Base-by-base conservation (phyloP, 1,140 invertebrate species). In the Drosophila truncata region DNA sequence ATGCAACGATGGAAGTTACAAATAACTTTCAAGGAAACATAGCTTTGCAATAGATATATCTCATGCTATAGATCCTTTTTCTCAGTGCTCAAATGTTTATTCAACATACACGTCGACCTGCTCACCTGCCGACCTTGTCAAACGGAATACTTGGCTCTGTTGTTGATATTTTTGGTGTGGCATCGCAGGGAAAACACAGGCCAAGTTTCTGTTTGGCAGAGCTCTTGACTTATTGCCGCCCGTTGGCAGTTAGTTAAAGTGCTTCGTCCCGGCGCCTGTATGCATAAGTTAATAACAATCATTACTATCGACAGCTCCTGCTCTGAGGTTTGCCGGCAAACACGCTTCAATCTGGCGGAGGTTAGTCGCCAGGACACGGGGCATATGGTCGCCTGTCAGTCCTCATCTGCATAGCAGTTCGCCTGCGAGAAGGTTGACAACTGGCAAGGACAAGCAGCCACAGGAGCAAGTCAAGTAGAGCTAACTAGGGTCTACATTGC, bases 271-370 rank as follows among this genome's bases (percentile, higher is more conserved):
- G 42, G 27, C 52, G 50, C 18, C 63, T 37, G 37, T 44, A 58
- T 60, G 58, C 52, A 66, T 88, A 87, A 80, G 69, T 83, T 88
- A 87, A 87, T 88, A 88, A 87, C 80, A 80, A 87, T 87, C 67
- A 87, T 83, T 88, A 88, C 52, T 83, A 87, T 87, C 79, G 84
- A 87, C 58, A 64, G 72, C 74, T 72, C 59, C 67, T 66, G 55
- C 39, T 41, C 29, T 50, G 54, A 39, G 63, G 73, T 61, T 67
- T 59, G 52, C 44, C 41, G 39, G n/a, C 69, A 49, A 72, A 60
- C 67, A 59, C 16, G 46, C 52, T 52, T 37, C 61, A 49, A 52
- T 76, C 60, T 55, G 23, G 23, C 27, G 41, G 35, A 54, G 50
- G 50, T 60, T 50, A 46, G 70, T 46, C 27, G 49, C 27, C 33